Evolutionary conservation across 2,113 vertebrate genomes (phyloP), one percentile per base, ranked within the genome.

Genomic region (Melanostigma gelatinosum): DNA sequence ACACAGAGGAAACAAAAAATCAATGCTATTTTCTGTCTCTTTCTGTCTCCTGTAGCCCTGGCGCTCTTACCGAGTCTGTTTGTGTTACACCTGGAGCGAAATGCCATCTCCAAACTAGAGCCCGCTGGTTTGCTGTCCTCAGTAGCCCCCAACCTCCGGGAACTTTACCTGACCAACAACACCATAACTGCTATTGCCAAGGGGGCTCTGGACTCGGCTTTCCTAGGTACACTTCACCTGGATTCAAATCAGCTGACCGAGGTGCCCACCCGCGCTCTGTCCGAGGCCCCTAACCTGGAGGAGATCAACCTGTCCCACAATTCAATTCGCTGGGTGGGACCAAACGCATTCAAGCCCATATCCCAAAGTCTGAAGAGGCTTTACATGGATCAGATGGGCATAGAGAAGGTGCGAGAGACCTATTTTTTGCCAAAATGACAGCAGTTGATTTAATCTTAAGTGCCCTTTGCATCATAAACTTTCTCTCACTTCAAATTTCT

Each of bases 241-340:
- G 96, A 96, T 65, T 85, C 93, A 75, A 99, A 98, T 85, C 82
- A n/a, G 44, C 92, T 98, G 54, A 90, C 3, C 0, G 94, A 94
- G 61, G 94, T 98, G 62, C 97, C 96, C 4, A 96, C 95, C 0
- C 65, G 61, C 0, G 92, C 95, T 20, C 77, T 98, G 76, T 6
- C 42, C 38, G 88, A 93, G 4, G 80, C 95, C 58, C 77, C 91
- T 0, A 78, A 67, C 44, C 94, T 99, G 72, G 90, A 85, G 0
- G 96, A 98, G 84, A 93, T 99, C 85, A 95, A 88, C 72, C 88
- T 99, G 29, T 97, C 97, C 0, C 92, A 57, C 15, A 99, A 99
- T 84, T 90, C 88, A 2, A 93, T 98, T 66, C 77, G 72, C 34
- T 69, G 22, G 40, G 58, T 98, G 20, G 92, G 60, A 1, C 88